phyloP scores from a whole-genome alignment of 2,888 invertebrate species.

The Tridacna crocea region DNA sequence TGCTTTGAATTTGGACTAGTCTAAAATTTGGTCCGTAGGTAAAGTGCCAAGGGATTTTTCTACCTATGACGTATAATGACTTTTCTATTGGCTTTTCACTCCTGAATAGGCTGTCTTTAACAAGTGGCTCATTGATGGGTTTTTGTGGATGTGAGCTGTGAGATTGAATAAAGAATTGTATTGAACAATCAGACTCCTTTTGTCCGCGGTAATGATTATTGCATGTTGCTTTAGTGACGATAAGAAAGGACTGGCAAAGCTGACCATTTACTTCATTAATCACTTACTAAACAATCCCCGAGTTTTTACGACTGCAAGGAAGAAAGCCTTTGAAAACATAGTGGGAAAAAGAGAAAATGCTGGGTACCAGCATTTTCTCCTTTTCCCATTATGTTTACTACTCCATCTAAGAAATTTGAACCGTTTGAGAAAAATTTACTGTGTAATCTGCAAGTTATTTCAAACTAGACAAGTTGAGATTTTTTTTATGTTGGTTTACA shows the following conservation, averaged over 20 bases:
- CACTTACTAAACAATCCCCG: background rate
- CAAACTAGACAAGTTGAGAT: too few relatives aligned
- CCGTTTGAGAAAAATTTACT: too few relatives aligned
- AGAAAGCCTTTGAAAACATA: background rate
- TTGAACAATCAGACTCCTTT: conserved; percentile 19
- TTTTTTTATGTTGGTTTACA: too few relatives aligned
- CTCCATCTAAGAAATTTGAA: background rate
- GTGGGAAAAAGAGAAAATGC: background rate
- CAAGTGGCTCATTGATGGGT: conserved; percentile 13
- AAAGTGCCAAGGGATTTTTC: too few relatives aligned
- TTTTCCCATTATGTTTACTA: background rate
- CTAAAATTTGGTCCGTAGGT: too few relatives aligned
- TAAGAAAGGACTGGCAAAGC: background rate
- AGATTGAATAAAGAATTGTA: conserved; percentile 9
- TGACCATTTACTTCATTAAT: background rate
- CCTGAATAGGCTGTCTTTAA: background rate
- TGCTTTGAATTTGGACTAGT: too few relatives aligned
- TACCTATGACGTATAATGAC: too few relatives aligned
- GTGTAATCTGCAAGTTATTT: too few relatives aligned
- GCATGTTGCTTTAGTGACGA: conserved; percentile 10
- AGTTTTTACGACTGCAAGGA: background rate
- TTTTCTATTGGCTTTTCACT: too few relatives aligned
- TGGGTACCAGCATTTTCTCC: background rate
- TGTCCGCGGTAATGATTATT: conserved; percentile 18
- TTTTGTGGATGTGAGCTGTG: conserved; percentile 8